A percentile compares a stretch with the other conserved stretches of the same genome.
phyloP scores from a whole-genome alignment of 2,888 invertebrate genomes.

The Protophormia terraenovae region DNA sequence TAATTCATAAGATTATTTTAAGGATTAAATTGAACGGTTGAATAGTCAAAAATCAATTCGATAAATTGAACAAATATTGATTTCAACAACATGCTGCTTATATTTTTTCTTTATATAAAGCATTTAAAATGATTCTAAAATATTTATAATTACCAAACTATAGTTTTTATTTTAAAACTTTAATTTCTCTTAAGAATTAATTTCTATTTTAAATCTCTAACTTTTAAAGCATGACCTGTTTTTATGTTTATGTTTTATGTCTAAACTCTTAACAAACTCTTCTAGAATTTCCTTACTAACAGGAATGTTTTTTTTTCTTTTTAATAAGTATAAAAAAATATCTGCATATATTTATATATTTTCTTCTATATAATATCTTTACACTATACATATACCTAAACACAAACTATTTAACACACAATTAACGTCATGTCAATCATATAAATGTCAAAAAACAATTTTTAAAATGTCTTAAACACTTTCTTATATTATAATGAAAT shows the following conservation, averaged over 20 bases:
- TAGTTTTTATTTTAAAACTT: not conserved
- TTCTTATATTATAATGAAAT: not conserved
- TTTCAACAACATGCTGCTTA: too few species aligned
- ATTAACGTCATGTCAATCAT: not conserved
- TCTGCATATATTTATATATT: not conserved
- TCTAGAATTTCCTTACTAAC: not conserved
- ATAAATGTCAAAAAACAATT: not conserved
- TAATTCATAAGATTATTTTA: too few species aligned
- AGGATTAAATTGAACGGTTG: too few species aligned
- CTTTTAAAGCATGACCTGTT: constrained; percentile 2
- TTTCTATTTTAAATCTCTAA: constrained; percentile 7
- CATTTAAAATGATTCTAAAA: too few species aligned
- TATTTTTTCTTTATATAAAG: too few species aligned
- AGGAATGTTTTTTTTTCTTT: not conserved
- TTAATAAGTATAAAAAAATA: not conserved
- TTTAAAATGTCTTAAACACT: not conserved
- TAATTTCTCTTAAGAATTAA: not conserved
- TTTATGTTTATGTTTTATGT: too few species aligned
- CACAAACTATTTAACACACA: not conserved
- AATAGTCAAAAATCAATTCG: not conserved
- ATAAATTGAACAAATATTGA: too few species aligned
- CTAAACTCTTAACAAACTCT: not conserved
- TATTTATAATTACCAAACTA: too few species aligned
- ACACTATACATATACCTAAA: not conserved
- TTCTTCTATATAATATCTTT: not conserved